Percentiles rank a stretch among this genome's conserved stretches.
Evolutionary conservation across 2,888 invertebrate species (phyloP).

Genomic region (Cinara cedri): DNA sequence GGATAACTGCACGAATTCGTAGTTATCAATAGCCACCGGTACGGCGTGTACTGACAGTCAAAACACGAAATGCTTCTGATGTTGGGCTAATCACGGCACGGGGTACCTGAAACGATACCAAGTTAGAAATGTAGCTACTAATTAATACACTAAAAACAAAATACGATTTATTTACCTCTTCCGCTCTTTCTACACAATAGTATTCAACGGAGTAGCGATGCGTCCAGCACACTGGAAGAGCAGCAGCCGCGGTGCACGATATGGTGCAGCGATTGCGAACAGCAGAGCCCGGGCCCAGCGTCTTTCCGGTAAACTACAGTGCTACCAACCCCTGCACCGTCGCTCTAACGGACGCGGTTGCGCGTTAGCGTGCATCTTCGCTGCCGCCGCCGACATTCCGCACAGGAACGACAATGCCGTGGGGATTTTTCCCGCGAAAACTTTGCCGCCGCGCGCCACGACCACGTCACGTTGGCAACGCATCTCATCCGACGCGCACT

Average conservation of each 20-base stretch:
- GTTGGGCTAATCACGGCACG: too few species aligned
- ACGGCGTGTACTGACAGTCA: too few species aligned
- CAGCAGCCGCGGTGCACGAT: neutral
- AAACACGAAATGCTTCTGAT: too few species aligned
- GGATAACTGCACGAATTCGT: too few species aligned
- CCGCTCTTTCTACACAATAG: too few species aligned
- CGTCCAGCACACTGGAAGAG: neutral
- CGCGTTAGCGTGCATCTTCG: neutral
- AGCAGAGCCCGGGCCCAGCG: constrained; percentile 20
- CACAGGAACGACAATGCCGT: neutral
- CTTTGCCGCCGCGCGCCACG: neutral
- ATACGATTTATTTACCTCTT: too few species aligned
- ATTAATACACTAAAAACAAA: too few species aligned
- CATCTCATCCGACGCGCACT: neutral
- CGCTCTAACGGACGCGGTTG: neutral
- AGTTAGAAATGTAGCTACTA: too few species aligned
- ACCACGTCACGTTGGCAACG: neutral
- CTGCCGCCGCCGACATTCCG: neutral
- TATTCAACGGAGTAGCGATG: too few species aligned
- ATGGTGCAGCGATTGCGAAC: neutral
- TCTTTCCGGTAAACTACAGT: constrained; percentile 23
- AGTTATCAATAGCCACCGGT: too few species aligned
- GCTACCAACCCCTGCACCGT: neutral
- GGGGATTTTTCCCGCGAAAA: constrained; percentile 5
- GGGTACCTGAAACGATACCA: too few species aligned